Conservation (phyloP, 2,888 invertebrate species). For the Pseudococcus longispinus region DNA sequence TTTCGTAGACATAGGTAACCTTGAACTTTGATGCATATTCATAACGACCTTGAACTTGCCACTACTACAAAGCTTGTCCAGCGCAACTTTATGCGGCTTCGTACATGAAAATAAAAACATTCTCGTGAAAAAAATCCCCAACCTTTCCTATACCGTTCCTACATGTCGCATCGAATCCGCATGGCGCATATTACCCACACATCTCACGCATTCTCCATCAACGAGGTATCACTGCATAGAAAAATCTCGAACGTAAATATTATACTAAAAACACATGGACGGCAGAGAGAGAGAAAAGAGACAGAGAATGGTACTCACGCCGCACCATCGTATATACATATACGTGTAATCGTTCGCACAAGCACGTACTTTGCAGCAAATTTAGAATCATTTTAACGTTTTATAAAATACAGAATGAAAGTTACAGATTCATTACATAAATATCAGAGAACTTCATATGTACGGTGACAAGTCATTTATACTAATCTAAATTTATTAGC, state of each 20-base stretch:
- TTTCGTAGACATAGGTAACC: not conserved
- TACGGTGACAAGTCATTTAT: constrained; percentile 45
- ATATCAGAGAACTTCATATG: constrained; percentile 42
- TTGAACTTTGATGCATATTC: not conserved
- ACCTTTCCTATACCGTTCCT: not conserved
- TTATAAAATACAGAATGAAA: constrained; percentile 38
- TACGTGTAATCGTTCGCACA: constrained; percentile 2
- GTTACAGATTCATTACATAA: constrained; percentile 45
- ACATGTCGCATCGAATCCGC: not conserved
- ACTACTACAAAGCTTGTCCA: not conserved
- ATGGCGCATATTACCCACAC: not conserved
- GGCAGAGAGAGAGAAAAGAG: not conserved
- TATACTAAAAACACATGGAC: not conserved
- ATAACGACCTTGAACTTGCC: constrained; percentile 15
- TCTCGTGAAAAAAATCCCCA: not conserved
- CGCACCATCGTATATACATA: not conserved
- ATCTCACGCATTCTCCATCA: not conserved
- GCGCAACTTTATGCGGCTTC: constrained; percentile 9
- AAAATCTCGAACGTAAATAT: constrained; percentile 12
- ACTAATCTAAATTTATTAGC: constrained; percentile 44
- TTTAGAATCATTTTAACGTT: constrained; percentile 38
- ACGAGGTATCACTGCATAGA: constrained; percentile 24
- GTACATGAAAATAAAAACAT: not conserved
- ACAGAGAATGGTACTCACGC: not conserved
- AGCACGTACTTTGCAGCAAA: constrained; percentile 32